These are phyloP conservation scores for Acrocera orbiculus DNA, from an alignment of 2,888 invertebrate species.

Conservation along the genomic window DNA sequence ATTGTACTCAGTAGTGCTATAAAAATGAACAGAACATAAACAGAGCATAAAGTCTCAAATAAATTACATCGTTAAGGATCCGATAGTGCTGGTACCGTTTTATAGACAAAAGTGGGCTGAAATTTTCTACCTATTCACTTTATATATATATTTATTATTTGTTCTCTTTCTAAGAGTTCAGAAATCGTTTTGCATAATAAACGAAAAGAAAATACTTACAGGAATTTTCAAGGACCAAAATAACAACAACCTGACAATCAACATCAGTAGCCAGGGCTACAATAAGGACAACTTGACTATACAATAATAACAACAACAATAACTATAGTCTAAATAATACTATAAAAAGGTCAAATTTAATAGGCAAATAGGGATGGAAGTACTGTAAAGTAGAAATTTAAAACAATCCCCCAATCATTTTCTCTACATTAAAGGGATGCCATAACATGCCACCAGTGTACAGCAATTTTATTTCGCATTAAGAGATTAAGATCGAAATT, in stretches of 20 bases:
- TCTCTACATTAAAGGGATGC: constrained; percentile 13
- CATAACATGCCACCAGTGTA: constrained; percentile 24
- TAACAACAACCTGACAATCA: constrained; percentile 9
- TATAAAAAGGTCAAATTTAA: constrained; percentile 18
- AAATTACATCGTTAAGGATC: constrained; percentile 10
- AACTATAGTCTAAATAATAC: constrained; percentile 15
- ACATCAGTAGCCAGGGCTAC: constrained; percentile 7
- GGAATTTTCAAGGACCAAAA: background rate
- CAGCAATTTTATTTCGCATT: constrained; percentile 31
- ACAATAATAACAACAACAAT: constrained; percentile 15
- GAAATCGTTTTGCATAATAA: background rate
- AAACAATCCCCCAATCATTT: constrained; percentile 13
- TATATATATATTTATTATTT: too few species aligned
- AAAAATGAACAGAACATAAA: constrained; percentile 12
- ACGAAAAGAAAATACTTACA: background rate
- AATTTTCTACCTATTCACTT: background rate
- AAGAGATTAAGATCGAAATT: constrained; percentile 32
- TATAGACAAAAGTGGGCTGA: background rate
- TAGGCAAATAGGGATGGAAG: constrained; percentile 12
- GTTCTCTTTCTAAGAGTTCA: constrained; percentile 2
- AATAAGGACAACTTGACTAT: constrained; percentile 6
- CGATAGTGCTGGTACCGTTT: background rate
- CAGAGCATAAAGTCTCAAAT: constrained; percentile 10
- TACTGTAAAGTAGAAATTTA: too few species aligned
- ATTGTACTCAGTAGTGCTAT: constrained; percentile 12